These are phyloP conservation scores for Venustoraphidia nigricollis DNA, from an alignment of 2,888 invertebrate species.

Conservation along the genomic window DNA sequence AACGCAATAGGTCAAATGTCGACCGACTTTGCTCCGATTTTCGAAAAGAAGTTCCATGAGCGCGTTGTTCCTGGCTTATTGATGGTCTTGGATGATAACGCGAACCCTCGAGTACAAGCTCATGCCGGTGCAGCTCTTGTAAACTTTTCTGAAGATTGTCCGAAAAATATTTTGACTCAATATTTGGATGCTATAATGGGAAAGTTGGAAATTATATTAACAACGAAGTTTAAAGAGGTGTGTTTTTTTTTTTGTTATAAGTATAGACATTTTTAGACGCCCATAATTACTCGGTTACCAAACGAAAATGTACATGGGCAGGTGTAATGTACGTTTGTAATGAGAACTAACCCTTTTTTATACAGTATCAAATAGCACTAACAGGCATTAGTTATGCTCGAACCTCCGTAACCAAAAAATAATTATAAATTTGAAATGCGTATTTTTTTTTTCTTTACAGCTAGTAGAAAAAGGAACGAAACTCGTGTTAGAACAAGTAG, in stretches of 20 bases:
- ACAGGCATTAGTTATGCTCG: too few relatives aligned
- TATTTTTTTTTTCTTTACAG: conserved; percentile 22
- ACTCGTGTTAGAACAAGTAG: conserved; percentile 91
- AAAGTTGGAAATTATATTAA: conserved; percentile 79
- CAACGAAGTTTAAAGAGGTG: conserved; percentile 83
- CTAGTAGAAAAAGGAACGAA: conserved; percentile 88
- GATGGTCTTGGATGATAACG: conserved; percentile 75
- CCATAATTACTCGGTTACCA: background rate
- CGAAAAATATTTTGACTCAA: conserved; percentile 78
- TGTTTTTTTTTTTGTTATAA: conserved; percentile 7
- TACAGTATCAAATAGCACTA: too few relatives aligned
- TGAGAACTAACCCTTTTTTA: too few relatives aligned
- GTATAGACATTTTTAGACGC: background rate
- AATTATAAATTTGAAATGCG: background rate
- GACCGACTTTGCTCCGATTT: conserved; percentile 91
- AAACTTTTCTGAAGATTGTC: conserved; percentile 98
- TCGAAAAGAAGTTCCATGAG: conserved; percentile 96
- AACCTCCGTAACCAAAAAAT: too few relatives aligned
- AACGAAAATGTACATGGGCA: too few relatives aligned
- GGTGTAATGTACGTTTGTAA: too few relatives aligned
- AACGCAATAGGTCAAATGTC: conserved; percentile 99
- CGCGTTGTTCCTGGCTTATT: conserved; percentile 87
- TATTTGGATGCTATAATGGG: conserved; percentile 86
- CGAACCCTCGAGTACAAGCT: conserved; percentile 86
- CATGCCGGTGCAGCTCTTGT: conserved; percentile 89